These are phyloP conservation scores for Naso thynnoides DNA, from an alignment of 2,797 vertebrate genomes.

Conservation along the genomic window DNA sequence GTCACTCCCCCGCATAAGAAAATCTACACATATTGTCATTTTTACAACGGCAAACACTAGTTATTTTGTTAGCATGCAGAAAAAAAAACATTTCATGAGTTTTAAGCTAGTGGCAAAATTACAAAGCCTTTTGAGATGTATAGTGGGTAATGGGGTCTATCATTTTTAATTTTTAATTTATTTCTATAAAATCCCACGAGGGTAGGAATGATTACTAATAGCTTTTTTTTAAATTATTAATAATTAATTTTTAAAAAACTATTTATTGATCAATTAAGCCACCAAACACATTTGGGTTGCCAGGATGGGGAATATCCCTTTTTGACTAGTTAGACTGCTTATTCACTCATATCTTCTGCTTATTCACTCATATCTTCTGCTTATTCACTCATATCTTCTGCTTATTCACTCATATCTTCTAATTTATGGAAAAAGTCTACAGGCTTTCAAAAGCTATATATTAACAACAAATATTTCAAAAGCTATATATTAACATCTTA, in stretches of 20 bases:
- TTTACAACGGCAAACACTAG: accelerated
- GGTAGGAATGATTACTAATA: neutral
- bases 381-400: no score
- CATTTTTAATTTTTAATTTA: neutral
- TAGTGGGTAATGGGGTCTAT: neutral
- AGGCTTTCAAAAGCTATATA: no score
- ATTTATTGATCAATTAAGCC: neutral
- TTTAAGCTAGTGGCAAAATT: neutral
- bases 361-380: no score
- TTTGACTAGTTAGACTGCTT: neutral
- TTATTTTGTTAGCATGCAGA: neutral
- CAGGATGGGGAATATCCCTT: neutral
- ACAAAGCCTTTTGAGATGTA: neutral
- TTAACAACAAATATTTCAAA: no score
- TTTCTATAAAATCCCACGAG: neutral
- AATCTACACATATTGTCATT: neutral
- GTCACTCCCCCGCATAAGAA: accelerated
- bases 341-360: neutral
- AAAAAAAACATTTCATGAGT: neutral
- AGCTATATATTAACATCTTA: neutral
- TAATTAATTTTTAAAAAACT: no score
- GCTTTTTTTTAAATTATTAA: no score
- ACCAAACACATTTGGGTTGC: neutral
- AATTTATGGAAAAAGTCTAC: no score
- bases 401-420: no score